Evolutionary conservation across 1,140 invertebrate species (phyloP), one percentile per base, ranked within the genome.

Genomic region (Hylaeus anthracinus): DNA sequence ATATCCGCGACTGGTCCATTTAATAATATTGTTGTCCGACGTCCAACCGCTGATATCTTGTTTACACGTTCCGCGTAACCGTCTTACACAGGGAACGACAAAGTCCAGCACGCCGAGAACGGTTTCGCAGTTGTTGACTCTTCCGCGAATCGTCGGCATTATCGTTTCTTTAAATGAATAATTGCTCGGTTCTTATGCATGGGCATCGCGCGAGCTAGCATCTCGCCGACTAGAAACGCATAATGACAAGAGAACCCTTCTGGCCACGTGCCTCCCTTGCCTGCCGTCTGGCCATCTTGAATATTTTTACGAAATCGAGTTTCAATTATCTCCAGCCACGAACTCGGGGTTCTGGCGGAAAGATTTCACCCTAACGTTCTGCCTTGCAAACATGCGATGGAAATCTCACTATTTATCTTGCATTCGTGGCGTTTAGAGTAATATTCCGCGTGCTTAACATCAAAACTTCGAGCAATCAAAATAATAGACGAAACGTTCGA

Each of bases 81-180:
- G 58, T 39, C 43, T 48, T 26, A 45, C 26, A 26, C 51, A 26
- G 41, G 39, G n/a, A 56, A 81, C 51, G 73, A 77, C 79, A 81
- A 81, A 77, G 79, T 77, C 79, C 79, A 81, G 51, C 58, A 2
- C 53, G 61, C 79, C 72, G 51, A 63, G 72, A 80, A 75, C 48
- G 72, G 45, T 64, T 81, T 71, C 73, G 65, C 66, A 72, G 76
- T 79, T 82, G 76, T 83, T 80, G 77, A 83, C 65, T 80, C 81
- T 80, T 83, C 81, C 71, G 55, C 71, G 77, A 83, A 83, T 83
- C 77, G 60, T 45, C n/a, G 71, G 53, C 65, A 72, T 83, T 80
- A 83, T 83, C 81, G 81, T 80, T 80, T 80, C 71, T 83, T 83
- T 81, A 65, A 81, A 81, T 81, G 72, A 77, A 71, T 80, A 80